phyloP scores from a whole-genome alignment of 2,888 invertebrate genomes.

The Cantharis rustica region DNA sequence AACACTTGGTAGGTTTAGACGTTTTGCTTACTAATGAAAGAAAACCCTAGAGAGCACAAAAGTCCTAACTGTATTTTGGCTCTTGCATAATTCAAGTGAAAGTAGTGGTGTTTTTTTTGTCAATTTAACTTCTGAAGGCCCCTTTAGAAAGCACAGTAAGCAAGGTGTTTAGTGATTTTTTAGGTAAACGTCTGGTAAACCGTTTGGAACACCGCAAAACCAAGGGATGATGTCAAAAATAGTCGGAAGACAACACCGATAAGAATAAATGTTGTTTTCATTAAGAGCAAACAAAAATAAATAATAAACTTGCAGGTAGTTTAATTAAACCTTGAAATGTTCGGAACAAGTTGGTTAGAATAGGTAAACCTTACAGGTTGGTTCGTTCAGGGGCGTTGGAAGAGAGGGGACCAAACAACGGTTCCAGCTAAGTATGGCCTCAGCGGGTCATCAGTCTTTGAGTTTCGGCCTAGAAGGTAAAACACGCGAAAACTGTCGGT shows the following conservation, averaged over 20 bases:
- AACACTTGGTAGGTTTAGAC: neutral
- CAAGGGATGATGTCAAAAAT: neutral
- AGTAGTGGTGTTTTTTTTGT: neutral
- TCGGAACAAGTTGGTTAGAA: conserved; percentile 51
- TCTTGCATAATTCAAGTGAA: neutral
- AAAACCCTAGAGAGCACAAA: neutral
- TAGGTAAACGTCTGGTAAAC: neutral
- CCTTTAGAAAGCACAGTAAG: neutral
- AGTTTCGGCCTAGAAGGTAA: conserved; percentile 48
- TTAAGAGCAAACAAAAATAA: neutral
- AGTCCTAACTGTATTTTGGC: neutral
- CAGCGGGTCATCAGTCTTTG: conserved; percentile 57
- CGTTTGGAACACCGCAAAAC: neutral
- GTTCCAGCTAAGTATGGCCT: conserved; percentile 48
- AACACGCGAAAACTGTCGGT: conserved; percentile 39
- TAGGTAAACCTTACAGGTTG: conserved; percentile 52
- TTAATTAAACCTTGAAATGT: conserved; percentile 13
- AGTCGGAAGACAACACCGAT: neutral
- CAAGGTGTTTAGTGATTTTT: neutral
- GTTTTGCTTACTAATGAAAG: neutral
- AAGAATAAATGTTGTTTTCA: neutral
- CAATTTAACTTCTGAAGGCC: neutral
- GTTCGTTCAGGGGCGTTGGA: conserved; percentile 39
- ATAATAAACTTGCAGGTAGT: conserved; percentile 31
- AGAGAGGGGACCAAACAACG: conserved; percentile 49